These are phyloP conservation scores for Ips nitidus DNA, from an alignment of 1,140 invertebrate species.

Conservation along the genomic window DNA sequence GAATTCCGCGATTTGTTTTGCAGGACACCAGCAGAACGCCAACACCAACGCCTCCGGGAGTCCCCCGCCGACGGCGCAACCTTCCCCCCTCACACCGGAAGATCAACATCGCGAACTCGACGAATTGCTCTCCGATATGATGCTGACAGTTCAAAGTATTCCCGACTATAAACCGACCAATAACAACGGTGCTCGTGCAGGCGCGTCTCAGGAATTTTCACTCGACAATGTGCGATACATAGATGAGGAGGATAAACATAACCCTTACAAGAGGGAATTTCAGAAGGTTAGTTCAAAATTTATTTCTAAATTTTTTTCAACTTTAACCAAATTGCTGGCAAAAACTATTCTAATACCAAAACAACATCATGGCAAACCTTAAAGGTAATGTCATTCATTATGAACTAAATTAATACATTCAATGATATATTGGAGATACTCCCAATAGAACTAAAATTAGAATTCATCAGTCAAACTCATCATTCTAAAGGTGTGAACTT, in stretches of 20 bases:
- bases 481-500: too few relatives aligned
- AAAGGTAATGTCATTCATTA: too few relatives aligned
- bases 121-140: constrained; percentile 77
- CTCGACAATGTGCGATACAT: constrained; percentile 51
- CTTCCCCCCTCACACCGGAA: constrained; percentile 51
- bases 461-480: too few relatives aligned
- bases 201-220: constrained; percentile 42
- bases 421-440: too few relatives aligned
- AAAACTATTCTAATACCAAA: too few relatives aligned
- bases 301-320: background rate
- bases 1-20: constrained; percentile 23
- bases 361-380: too few relatives aligned
- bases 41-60: constrained; percentile 51
- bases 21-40: constrained; percentile 53
- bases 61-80: constrained; percentile 50
- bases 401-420: too few relatives aligned
- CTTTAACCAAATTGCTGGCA: background rate
- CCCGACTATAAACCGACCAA: constrained; percentile 59
- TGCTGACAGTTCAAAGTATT: constrained; percentile 77
- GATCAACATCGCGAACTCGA: constrained; percentile 65
- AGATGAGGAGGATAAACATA: constrained; percentile 59
- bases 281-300: constrained; percentile 18
- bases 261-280: constrained; percentile 62
- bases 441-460: too few relatives aligned
- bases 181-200: constrained; percentile 50